Evolutionary conservation across 2,797 vertebrate genomes (phyloP), one percentile per base, ranked within the genome.

Genomic region (Bradypus variegatus): DNA sequence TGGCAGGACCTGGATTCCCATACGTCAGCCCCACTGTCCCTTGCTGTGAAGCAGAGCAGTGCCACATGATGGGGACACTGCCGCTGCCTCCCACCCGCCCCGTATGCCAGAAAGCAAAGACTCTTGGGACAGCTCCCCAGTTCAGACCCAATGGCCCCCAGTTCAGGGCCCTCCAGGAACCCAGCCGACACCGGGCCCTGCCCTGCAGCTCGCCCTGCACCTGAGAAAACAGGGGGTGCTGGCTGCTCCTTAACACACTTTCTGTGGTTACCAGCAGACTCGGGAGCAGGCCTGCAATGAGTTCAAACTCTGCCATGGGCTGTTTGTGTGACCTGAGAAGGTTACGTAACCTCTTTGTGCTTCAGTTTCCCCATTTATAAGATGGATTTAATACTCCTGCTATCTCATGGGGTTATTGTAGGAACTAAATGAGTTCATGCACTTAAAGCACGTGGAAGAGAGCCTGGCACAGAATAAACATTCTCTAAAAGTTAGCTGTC

Each of bases 291-390:
- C 6, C 14, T 4, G 7, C 38, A 77, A 45, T 36, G 41, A 45
- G n/a, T 78, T 88, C 78, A 75, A 4, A 65, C 75, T 75, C 85
- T 53, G 36, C 38, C 27, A 0, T 1, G 2, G 76, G 48, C 50
- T 88, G 14, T 7, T 29, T 14, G 15, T 18, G 13, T 67, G 89
- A 31, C 27, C 67, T 27, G 12, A 38, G 13, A 64, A 45, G 53
- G 0, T 64, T 82, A 31, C 60, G 55, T 83, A 53, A n/a, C 10
- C 3, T 33, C 50, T 31, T 27, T 41, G 48, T 45, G 76, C 38
- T 72, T 94, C 7, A 2, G 64, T 90, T 86, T 48, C 53, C 53
- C 36, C 13, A 18, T 50, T 33, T 45, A 27, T 89, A 64, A 88
- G 38, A 53, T 67, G 31, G 65, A 27, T 72, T 60, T 62, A 80